These are phyloP conservation scores for Philypnodon macrostomus DNA, from an alignment of 2,797 vertebrate genomes.

Conservation along the genomic window DNA sequence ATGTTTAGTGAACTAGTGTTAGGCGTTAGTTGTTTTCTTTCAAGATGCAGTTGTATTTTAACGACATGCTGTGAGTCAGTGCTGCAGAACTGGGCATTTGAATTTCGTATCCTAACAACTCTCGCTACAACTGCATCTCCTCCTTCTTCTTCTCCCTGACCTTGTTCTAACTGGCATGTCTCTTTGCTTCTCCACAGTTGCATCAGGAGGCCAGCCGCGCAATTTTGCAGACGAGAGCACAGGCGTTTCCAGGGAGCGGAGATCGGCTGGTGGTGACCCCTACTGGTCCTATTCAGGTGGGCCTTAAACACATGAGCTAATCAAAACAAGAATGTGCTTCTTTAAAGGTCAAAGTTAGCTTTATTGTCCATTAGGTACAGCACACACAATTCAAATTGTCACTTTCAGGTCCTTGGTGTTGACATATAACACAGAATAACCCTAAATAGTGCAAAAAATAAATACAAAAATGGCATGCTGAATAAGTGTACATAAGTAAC, in stretches of 20 bases:
- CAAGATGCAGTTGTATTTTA: conserved; percentile 1
- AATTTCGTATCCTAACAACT: conserved; percentile 4
- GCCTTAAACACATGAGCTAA: conserved; percentile 39
- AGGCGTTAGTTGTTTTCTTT: conserved; percentile 4
- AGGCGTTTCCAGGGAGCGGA: conserved; percentile 81
- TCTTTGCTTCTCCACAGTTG: conserved; percentile 68
- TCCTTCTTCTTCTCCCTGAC: conserved; percentile 3
- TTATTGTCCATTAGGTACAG: too few relatives aligned
- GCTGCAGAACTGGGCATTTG: neutral
- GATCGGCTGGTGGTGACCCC: conserved; percentile 85
- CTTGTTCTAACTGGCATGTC: conserved; percentile 41
- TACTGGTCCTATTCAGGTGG: conserved; percentile 99
- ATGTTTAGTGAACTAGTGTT: conserved; percentile 15
- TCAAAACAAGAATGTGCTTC: conserved; percentile 3
- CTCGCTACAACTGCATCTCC: too few relatives aligned
- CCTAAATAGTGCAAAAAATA: too few relatives aligned
- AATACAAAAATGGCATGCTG: too few relatives aligned
- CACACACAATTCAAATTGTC: too few relatives aligned
- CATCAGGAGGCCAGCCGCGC: conserved; percentile 81
- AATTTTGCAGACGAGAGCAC: conserved; percentile 76
- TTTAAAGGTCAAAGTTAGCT: too few relatives aligned
- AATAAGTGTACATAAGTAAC: too few relatives aligned
- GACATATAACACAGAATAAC: too few relatives aligned
- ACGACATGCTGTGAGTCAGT: neutral
- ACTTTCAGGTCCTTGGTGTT: too few relatives aligned